Percentiles rank a stretch among this genome's conserved stretches.
These are phyloP conservation scores for Magallana angulata DNA, from an alignment of 1,140 invertebrate genomes.

Conservation along the genomic window DNA sequence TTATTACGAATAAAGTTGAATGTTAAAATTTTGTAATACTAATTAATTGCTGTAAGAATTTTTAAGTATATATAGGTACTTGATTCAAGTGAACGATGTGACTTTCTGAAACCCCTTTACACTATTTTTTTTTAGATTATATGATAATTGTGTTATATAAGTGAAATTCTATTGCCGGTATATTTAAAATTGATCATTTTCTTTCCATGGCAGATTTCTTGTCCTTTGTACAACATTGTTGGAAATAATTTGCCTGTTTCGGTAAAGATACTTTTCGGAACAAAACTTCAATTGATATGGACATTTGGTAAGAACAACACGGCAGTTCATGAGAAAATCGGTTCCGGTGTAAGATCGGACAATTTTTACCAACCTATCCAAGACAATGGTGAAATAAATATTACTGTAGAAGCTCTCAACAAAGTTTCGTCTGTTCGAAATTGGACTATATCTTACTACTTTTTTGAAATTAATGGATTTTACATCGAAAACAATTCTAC, in stretches of 20 bases:
- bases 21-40: no score
- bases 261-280: not conserved
- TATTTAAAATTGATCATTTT: not conserved
- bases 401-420: not conserved
- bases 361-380: not conserved
- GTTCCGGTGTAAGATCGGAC: not conserved
- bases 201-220: not conserved
- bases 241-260: not conserved
- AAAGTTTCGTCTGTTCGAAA: not conserved
- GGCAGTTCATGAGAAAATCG: not conserved
- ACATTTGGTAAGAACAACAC: not conserved
- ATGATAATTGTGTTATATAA: not conserved
- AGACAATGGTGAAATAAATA: not conserved
- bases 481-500: not conserved
- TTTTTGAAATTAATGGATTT: not conserved
- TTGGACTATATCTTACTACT: slow-evolving; percentile 3
- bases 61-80: no score
- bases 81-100: no score
- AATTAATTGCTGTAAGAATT: no score
- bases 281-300: slow-evolving; percentile 4
- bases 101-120: no score
- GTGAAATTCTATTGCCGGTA: not conserved
- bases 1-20: no score
- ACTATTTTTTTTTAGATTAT: no score
- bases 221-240: slow-evolving; percentile 1